phyloP scores from a whole-genome alignment of 2,113 vertebrate genomes.

The Noturus placidus region DNA sequence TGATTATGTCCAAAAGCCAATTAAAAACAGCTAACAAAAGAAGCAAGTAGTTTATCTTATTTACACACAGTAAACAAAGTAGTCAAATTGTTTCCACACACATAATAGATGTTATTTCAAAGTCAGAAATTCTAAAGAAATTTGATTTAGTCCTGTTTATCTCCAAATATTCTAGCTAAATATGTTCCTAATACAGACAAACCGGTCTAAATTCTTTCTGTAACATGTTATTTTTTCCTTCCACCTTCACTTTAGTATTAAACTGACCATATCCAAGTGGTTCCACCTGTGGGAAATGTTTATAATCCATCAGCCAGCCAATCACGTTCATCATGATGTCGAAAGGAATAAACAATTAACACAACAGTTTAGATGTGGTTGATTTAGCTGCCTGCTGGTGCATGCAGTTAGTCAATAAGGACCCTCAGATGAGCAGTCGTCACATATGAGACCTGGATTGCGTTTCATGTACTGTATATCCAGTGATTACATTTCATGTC shows the following conservation, averaged over 20 bases:
- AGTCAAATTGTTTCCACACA: not conserved
- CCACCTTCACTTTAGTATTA: not conserved
- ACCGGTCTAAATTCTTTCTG: not conserved
- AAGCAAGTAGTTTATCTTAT: not conserved
- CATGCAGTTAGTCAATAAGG: conserved; percentile 28
- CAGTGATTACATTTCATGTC: too few relatives aligned
- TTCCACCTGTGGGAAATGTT: conserved; percentile 20
- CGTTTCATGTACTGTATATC: not conserved
- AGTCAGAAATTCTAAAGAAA: not conserved
- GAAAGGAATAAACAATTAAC: conserved; percentile 36
- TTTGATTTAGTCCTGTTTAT: not conserved
- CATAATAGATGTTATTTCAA: not conserved
- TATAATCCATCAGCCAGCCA: conserved; percentile 31
- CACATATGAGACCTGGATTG: not conserved
- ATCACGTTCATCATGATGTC: conserved; percentile 11
- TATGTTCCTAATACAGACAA: not conserved
- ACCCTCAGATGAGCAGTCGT: not conserved
- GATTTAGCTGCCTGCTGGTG: conserved; percentile 20
- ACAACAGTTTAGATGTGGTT: conserved; percentile 26
- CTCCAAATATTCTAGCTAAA: not conserved
- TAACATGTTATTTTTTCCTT: not conserved
- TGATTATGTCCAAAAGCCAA: not conserved
- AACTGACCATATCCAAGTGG: conserved; percentile 22
- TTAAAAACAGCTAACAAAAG: not conserved
- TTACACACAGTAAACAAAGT: not conserved